Conservation (phyloP, 1,140 invertebrate species). For the Aradophagus sp. region DNA sequence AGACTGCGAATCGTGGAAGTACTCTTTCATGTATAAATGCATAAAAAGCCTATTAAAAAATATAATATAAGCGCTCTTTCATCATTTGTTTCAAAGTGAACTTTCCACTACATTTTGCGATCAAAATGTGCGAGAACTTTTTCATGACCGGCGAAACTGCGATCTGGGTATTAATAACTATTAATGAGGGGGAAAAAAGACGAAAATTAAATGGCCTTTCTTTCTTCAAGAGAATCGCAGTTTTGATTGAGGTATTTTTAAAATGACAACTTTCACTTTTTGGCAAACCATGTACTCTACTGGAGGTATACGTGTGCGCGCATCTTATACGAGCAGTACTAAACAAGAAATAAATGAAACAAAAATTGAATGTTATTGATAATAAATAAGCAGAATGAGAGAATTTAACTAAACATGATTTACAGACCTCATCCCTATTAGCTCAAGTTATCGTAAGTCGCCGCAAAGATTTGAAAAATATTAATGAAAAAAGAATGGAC, state of each 20-base stretch:
- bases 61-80: slow-evolving; percentile 18
- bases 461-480: too few species aligned
- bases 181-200: too few species aligned
- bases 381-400: slow-evolving; percentile 59
- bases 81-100: slow-evolving; percentile 14
- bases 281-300: slow-evolving; percentile 48
- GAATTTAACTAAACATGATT: slow-evolving; percentile 54
- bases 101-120: too few species aligned
- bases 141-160: slow-evolving; percentile 12
- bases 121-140: too few species aligned
- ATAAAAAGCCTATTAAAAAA: slow-evolving; percentile 16
- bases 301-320: slow-evolving; percentile 52
- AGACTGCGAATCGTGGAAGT: slow-evolving; percentile 26
- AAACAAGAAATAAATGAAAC: slow-evolving; percentile 55
- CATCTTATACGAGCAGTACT: slow-evolving; percentile 55
- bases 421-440: too few species aligned
- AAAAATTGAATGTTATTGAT: slow-evolving; percentile 60
- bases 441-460: too few species aligned
- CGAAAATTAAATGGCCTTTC: too few species aligned
- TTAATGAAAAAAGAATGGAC: too few species aligned
- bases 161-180: not conserved
- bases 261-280: slow-evolving; percentile 45
- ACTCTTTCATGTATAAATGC: slow-evolving; percentile 47
- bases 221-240: too few species aligned
- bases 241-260: slow-evolving; percentile 21